A percentile compares a stretch with the other conserved stretches of the same genome.
These are phyloP conservation scores for Tinea pellionella DNA, from an alignment of 2,888 invertebrate genomes.

Conservation along the genomic window DNA sequence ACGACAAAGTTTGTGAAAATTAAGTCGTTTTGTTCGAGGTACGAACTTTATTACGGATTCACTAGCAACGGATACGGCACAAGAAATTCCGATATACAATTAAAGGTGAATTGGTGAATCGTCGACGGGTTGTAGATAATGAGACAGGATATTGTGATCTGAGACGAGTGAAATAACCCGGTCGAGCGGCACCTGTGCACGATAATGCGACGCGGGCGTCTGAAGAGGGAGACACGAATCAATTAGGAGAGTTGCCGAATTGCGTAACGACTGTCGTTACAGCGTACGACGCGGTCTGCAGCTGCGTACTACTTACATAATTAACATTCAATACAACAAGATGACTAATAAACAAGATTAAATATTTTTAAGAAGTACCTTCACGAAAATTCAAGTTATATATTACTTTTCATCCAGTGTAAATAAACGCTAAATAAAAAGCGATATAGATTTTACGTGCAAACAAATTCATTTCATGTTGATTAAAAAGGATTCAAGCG, in stretches of 20 bases:
- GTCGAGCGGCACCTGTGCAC: slow-evolving; percentile 58
- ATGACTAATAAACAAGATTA: slow-evolving; percentile 49
- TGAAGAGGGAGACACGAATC: slow-evolving; percentile 65
- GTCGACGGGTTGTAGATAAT: slow-evolving; percentile 8
- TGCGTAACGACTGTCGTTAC: slow-evolving; percentile 64
- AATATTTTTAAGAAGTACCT: slow-evolving; percentile 26
- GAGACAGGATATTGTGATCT: neutral
- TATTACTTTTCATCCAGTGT: neutral
- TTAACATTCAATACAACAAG: slow-evolving; percentile 34
- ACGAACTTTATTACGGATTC: slow-evolving; percentile 52
- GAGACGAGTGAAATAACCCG: slow-evolving; percentile 16
- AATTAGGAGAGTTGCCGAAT: slow-evolving; percentile 64
- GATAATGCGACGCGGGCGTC: slow-evolving; percentile 64
- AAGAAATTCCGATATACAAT: slow-evolving; percentile 60
- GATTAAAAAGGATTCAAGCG: neutral
- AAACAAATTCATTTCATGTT: neutral
- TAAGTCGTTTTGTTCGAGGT: slow-evolving; percentile 51
- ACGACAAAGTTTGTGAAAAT: slow-evolving; percentile 35
- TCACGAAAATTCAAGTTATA: neutral
- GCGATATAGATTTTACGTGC: neutral
- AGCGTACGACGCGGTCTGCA: slow-evolving; percentile 46
- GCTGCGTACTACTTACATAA: slow-evolving; percentile 61
- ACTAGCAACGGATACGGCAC: slow-evolving; percentile 35
- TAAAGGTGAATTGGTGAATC: slow-evolving; percentile 47
- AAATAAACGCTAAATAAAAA: neutral